Evolutionary conservation across 2,797 vertebrate genomes (phyloP).

Genomic region (Gallinago stenura): DNA sequence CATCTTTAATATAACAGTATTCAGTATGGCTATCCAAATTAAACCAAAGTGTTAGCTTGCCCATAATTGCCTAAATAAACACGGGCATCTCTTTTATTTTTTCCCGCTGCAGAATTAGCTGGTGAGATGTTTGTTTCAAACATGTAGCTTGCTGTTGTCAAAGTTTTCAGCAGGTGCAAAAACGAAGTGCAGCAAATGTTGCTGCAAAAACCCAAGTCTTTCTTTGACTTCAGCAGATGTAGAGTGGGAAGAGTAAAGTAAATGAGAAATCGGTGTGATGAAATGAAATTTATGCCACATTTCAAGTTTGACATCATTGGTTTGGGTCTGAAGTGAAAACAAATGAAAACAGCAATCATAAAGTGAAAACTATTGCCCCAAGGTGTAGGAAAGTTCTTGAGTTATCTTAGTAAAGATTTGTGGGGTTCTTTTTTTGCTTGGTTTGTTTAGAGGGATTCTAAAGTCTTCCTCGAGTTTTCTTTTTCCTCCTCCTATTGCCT

Average conservation of each 20-base stretch:
- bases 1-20: neutral
- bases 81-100: neutral
- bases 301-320: constrained; percentile 42
- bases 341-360: constrained; percentile 6
- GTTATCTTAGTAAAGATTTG: neutral
- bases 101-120: neutral
- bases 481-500: neutral
- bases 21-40: neutral
- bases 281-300: constrained; percentile 47
- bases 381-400: neutral
- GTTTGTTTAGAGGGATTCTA: neutral
- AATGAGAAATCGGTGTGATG: constrained; percentile 35
- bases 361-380: neutral
- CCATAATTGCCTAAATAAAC: neutral
- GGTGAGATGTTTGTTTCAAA: constrained; percentile 17
- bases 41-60: neutral
- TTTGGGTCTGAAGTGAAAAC: constrained; percentile 41
- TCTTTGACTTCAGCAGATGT: constrained; percentile 50
- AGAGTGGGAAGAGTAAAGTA: constrained; percentile 69
- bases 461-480: neutral
- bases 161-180: constrained; percentile 47
- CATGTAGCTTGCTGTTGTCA: constrained; percentile 5
- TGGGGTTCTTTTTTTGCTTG: neutral
- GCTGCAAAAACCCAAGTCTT: neutral
- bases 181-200: constrained; percentile 38